phyloP scores from a whole-genome alignment of 2,888 invertebrate species.

The Stenolophus ochropezus region DNA sequence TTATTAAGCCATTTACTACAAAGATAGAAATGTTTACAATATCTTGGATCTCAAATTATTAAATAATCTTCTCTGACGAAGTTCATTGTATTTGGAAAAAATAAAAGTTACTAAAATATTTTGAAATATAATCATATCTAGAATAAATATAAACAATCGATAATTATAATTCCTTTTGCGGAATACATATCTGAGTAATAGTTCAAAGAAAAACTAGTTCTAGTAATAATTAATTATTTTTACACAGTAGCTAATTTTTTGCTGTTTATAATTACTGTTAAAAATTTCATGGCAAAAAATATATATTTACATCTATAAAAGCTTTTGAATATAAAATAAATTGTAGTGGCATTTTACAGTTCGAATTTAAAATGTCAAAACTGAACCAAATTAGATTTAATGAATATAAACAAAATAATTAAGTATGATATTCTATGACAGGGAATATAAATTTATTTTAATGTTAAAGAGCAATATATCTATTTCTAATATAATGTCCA shows the following conservation, averaged over 20 bases:
- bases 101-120: neutral
- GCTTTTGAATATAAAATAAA: slow-evolving; percentile 6
- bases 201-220: slow-evolving; percentile 6
- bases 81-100: neutral
- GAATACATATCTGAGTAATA: slow-evolving; percentile 6
- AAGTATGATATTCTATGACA: neutral
- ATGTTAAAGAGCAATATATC: neutral
- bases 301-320: slow-evolving; percentile 11
- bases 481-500: neutral
- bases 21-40: neutral
- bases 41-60: neutral
- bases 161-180: neutral
- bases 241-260: slow-evolving; percentile 14
- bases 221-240: slow-evolving; percentile 9
- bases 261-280: slow-evolving; percentile 10
- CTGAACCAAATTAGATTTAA: neutral
- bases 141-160: neutral
- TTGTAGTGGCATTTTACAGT: neutral
- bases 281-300: neutral
- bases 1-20: slow-evolving; percentile 34
- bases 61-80: neutral
- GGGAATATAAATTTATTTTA: neutral
- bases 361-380: neutral
- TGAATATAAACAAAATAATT: neutral
- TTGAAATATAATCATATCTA: neutral